These are phyloP conservation scores for Tragelaphus strepsiceros DNA, from an alignment of 2,113 vertebrate species.

Conservation along the genomic window DNA sequence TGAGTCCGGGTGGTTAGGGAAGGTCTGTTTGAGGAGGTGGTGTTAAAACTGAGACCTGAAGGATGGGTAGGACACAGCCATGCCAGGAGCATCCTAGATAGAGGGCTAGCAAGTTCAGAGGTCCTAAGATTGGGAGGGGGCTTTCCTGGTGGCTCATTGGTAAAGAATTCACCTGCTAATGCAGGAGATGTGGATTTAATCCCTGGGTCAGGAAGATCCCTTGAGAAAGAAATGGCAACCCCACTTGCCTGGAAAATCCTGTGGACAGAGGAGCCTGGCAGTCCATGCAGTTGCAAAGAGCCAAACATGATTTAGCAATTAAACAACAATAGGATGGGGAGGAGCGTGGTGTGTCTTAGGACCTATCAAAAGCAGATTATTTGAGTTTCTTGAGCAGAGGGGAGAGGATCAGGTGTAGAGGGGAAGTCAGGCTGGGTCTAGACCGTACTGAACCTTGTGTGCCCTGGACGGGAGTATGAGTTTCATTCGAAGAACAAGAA, in stretches of 20 bases:
- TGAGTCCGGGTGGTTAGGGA: not conserved
- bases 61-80: not conserved
- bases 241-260: not conserved
- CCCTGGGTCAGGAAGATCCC: not conserved
- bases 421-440: not conserved
- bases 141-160: not conserved
- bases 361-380: not conserved
- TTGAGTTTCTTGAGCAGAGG: not conserved
- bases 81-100: not conserved
- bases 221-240: not conserved
- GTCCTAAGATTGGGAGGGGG: not conserved
- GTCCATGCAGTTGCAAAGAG: not conserved
- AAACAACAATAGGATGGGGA: not conserved
- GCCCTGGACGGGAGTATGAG: not conserved
- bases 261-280: not conserved
- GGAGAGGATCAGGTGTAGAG: not conserved
- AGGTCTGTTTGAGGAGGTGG: not conserved
- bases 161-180: not conserved
- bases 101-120: not conserved
- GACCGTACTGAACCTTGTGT: not conserved
- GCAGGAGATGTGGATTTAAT: not conserved
- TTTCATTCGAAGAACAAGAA: slow-evolving; percentile 9
- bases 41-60: not conserved
- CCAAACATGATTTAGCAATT: not conserved
- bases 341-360: not conserved